These are phyloP conservation scores for Griposia aprilina DNA, from an alignment of 2,888 invertebrate genomes.

Conservation along the genomic window DNA sequence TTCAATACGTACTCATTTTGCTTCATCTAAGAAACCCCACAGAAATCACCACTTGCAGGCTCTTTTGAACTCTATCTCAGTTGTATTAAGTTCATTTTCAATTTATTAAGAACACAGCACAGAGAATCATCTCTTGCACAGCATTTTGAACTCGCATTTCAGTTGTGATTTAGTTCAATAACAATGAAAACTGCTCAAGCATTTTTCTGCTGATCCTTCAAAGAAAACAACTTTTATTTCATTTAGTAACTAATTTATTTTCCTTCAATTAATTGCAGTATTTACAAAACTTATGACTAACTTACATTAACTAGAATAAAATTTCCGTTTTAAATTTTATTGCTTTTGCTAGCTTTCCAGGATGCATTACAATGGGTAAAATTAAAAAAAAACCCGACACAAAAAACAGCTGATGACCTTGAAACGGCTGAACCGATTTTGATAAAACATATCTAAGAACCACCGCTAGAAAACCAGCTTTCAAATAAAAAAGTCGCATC, in stretches of 20 bases:
- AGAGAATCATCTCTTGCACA: no score
- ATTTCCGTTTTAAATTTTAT: not conserved
- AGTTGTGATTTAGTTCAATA: not conserved
- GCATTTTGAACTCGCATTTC: not conserved
- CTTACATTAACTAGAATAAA: constrained; percentile 25
- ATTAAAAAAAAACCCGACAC: no score
- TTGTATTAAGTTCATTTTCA: not conserved
- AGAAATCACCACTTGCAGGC: not conserved
- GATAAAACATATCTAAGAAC: no score
- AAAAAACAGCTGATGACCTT: no score
- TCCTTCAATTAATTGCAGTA: constrained; percentile 23
- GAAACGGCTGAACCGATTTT: no score
- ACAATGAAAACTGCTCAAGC: not conserved
- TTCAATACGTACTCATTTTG: not conserved
- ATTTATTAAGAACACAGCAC: not conserved
- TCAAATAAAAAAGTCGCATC: no score
- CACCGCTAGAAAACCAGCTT: no score
- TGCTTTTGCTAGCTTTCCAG: not conserved
- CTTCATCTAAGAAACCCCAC: not conserved
- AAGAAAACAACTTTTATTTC: constrained; percentile 19
- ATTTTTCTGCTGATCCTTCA: not conserved
- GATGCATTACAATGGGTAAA: no score
- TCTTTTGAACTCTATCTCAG: not conserved
- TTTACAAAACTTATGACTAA: constrained; percentile 47
- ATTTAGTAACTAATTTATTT: constrained; percentile 35